Evolutionary conservation across 2,797 vertebrate genomes (phyloP), one percentile per base, ranked within the genome.

Genomic region (Urosaurus nigricauda): DNA sequence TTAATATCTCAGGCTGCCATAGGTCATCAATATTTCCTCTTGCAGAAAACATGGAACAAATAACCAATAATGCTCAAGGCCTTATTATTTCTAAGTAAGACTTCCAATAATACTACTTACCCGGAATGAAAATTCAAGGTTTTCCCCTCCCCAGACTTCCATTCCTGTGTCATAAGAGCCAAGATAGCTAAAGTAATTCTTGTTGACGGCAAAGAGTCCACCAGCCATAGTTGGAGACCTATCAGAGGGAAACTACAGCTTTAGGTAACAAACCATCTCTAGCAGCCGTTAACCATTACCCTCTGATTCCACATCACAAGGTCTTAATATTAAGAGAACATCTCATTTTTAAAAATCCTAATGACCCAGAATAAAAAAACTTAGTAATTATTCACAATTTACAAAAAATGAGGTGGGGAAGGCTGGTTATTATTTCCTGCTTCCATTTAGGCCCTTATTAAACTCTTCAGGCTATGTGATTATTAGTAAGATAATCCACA

Each of bases 81-180:
- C 68, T 51, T 83, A 37, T 0, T 68, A 68, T 68, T 85, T 88
- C 53, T 74, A 51, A 24, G 58, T 16, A 80, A 81, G 43, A 60
- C 9, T 89, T 86, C 91, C 88, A 73, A 73, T 35, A 51, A 5
- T 58, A 56, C 83, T 77, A 95, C 97, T 98, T 95, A 99, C 99
- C 97, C 99, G 98, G 94, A 99, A 99, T 82, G 99, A 99, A 93
- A 99, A 98, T 94, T 99, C 99, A 92, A 99, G 97, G 95, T 99
- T 99, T 96, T 99, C 99, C 96, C 99, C 99, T 88, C 99, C 99
- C 99, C 99, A 99, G 68, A 99, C 98, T 97, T 99, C 99, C 99
- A 99, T 99, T 93, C 99, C 99, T n/a, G 98, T 98, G 94, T 99
- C 99, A 73, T 99, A 99, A 1, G 99, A 99, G 89, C 99, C 99